These are phyloP conservation scores for Hystrix cristata DNA, from an alignment of 2,113 vertebrate species.

Conservation along the genomic window DNA sequence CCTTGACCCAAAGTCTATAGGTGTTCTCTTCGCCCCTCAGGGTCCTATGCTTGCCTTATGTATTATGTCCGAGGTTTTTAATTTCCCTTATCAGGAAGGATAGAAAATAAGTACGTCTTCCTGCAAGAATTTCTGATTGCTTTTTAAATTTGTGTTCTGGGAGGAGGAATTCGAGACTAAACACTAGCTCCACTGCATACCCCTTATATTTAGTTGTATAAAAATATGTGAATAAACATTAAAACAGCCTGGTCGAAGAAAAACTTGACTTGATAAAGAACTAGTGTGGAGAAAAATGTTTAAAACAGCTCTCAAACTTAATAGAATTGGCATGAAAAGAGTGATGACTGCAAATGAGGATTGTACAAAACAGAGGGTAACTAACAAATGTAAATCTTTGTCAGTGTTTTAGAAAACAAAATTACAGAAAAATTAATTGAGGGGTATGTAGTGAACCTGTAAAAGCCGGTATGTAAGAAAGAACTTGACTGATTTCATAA, in stretches of 20 bases:
- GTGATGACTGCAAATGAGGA: not conserved
- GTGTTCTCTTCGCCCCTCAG: not conserved
- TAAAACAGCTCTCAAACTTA: not conserved
- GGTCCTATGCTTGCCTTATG: not conserved
- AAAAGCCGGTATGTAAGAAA: not conserved
- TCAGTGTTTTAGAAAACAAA: conserved; percentile 41
- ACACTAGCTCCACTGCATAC: not conserved
- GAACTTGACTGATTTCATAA: conserved; percentile 35
- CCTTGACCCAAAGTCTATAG: not conserved
- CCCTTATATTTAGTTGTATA: not conserved
- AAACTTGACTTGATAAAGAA: not conserved
- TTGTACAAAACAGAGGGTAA: conserved; percentile 17
- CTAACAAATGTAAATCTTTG: conserved; percentile 1
- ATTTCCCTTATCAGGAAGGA: not conserved
- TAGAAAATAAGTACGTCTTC: not conserved
- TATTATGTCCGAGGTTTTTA: not conserved
- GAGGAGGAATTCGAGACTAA: not conserved
- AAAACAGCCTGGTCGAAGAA: not conserved
- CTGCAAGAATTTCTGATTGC: not conserved
- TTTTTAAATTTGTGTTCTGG: not conserved
- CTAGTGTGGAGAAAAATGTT: not conserved
- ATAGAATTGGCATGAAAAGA: not conserved
- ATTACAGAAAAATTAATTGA: not conserved
- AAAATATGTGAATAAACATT: conserved; percentile 13
- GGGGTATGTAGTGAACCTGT: not conserved